Evolutionary conservation across 2,113 vertebrate genomes (phyloP), one percentile per base, ranked within the genome.

Genomic region (Vidua macroura): DNA sequence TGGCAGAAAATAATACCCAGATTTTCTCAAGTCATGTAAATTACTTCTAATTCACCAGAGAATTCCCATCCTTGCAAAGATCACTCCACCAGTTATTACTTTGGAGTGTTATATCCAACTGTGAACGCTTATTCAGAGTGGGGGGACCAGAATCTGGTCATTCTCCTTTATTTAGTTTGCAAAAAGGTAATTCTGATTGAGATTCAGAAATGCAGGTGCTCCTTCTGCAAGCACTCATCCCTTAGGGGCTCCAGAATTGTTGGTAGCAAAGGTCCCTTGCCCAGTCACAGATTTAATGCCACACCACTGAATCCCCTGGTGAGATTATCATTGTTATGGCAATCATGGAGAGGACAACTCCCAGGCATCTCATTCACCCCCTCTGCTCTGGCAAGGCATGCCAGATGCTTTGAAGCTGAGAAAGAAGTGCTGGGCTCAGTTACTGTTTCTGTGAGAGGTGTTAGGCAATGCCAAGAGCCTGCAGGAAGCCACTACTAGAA

Each of bases 311-410:
- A n/a, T 73, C 11, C 18, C 11, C 31, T 58, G 39, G 19, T 31
- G 20, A 55, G 20, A n/a, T 51, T 31, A 43, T 35, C 14, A 30
- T 22, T 24, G 31, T 46, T 22, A 20, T 4, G 15, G 39, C 35
- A 59, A 13, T 49, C 21, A 15, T 2, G 2, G 46, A 39, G 4
- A 55, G 12, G 22, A 49, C 37, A 82, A 60, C 7, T 21, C 20
- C 44, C 2, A 3, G 49, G 39, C 7, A 28, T 8, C 22, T 78
- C 4, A 1, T 6, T 53, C 28, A 53, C 27, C 1, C 17, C 25
- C 30, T 46, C 14, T 52, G 37, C 79, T 22, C 12, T 69, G 59
- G 51, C 15, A 83, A 70, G 49, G 27, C n/a, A 70, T 31, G 25
- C 23, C 59, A 46, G 25, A 8, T 17, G 31, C 9, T 86, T 33